A percentile compares a stretch with the other conserved stretches of the same genome.
These are phyloP conservation scores for Calcarius lapponicus DNA, from an alignment of 2,797 vertebrate species.

Conservation along the genomic window DNA sequence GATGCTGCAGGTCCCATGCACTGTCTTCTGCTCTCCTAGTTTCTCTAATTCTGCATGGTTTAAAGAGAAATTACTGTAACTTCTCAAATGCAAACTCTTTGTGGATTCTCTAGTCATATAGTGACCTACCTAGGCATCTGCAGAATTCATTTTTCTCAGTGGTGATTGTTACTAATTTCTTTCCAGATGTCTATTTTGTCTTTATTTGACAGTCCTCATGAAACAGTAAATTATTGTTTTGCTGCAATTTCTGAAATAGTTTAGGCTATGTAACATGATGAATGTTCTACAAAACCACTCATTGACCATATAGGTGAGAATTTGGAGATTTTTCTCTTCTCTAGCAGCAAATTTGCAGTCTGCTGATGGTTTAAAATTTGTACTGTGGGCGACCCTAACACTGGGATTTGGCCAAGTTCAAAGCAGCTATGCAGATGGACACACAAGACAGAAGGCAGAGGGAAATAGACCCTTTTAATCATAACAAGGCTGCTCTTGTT, in stretches of 20 bases:
- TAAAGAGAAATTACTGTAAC: constrained; percentile 8
- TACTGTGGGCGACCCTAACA: constrained; percentile 11
- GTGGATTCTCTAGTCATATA: neutral
- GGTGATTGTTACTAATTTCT: neutral
- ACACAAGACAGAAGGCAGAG: constrained; percentile 57
- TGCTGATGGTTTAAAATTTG: constrained; percentile 52
- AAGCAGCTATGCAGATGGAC: constrained; percentile 69
- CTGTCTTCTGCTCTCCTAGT: neutral
- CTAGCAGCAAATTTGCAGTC: constrained; percentile 11
- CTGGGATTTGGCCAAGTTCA: constrained; percentile 63
- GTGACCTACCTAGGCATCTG: neutral
- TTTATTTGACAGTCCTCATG: neutral
- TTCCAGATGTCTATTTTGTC: neutral
- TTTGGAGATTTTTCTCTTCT: neutral
- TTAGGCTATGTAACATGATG: neutral
- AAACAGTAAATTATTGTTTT: neutral
- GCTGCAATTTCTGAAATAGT: constrained; percentile 4
- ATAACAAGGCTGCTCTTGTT: constrained; percentile 67
- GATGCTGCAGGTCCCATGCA: neutral
- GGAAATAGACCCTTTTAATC: constrained; percentile 66
- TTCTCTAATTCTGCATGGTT: neutral
- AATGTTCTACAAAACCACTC: neutral
- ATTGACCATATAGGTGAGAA: neutral
- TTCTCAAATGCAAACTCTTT: constrained; percentile 23
- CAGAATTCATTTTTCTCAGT: constrained; percentile 23